Conservation (phyloP, 1,140 invertebrate genomes). For the Tetramorium alpestre region DNA sequence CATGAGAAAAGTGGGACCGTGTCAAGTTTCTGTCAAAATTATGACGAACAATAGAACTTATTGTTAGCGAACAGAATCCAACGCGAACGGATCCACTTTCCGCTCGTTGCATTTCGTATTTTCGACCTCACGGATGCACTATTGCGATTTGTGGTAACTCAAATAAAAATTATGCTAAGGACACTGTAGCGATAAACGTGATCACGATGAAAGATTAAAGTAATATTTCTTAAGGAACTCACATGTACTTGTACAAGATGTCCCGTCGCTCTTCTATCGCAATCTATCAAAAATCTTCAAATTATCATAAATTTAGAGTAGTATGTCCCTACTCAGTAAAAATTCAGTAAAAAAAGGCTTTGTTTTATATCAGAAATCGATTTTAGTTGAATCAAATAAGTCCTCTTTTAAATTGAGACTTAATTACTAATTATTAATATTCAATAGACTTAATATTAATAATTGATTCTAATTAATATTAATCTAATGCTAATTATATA, state of each 20-base stretch:
- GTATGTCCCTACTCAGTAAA: background rate
- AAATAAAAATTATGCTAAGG: conserved; percentile 48
- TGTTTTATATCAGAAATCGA: background rate
- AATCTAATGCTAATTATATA: background rate
- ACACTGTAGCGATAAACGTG: conserved; percentile 49
- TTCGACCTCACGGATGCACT: conserved; percentile 42
- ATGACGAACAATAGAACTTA: background rate
- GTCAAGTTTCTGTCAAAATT: background rate
- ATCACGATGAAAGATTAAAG: conserved; percentile 52
- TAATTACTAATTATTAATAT: background rate
- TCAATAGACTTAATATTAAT: background rate
- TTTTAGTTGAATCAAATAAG: background rate
- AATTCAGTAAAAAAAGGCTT: background rate
- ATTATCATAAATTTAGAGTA: background rate
- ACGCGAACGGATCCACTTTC: conserved; percentile 40
- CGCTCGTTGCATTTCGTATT: conserved; percentile 33
- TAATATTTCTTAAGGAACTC: conserved; percentile 40
- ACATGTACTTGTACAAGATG: background rate
- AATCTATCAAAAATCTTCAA: background rate
- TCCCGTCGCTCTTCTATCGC: background rate
- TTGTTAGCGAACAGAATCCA: background rate
- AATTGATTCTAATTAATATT: background rate
- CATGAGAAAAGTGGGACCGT: background rate
- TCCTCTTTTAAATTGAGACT: background rate
- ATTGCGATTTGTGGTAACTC: conserved; percentile 40